Evolutionary conservation across 2,888 invertebrate genomes (phyloP), one percentile per base, ranked within the genome.

Genomic region (Candidula unifasciata): DNA sequence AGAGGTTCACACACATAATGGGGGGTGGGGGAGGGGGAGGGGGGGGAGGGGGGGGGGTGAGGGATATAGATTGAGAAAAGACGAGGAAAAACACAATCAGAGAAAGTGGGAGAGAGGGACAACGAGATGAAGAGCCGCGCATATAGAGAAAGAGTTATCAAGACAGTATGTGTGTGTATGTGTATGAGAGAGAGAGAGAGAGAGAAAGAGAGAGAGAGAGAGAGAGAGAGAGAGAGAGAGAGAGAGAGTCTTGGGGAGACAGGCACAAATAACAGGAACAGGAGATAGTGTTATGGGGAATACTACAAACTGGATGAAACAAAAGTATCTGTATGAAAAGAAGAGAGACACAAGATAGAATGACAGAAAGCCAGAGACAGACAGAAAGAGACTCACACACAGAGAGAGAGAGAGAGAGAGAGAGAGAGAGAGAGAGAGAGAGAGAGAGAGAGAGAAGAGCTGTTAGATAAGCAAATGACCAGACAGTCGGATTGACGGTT

Each of bases 181-280:
- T n/a, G n/a, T n/a, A n/a, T 16, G 35, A 33, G 16, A 13, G 1
- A 33, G 16, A 13, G 16, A n/a, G 5, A 18, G 71, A 81, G 71
- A 81, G 80, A 81, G 71, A 71, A 57, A 81, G 82, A 66, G 76
- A 64, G 82, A 44, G 44, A 10, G 13, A 44, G 44, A 44, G 6
- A 44, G 73, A 73, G 57, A 71, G 81, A 81, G 71, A 71, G 57
- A 81, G 71, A 71, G 81, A 57, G 60, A 68, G 68, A 68, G 80
- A 21, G 68, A 33, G 80, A 16, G 13, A 44, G 27, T 21, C 2
- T 13, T 16, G 35, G 68, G 33, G 37, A 80, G 66, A 80, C 64
- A 30, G 5, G n/a, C 21, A 33, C 6, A 13, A 8, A 27, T 27
- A 54, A n/a, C n/a, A n/a, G n/a, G n/a, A n/a, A n/a, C n/a, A n/a